Percentiles rank a stretch among this genome's conserved stretches.
phyloP scores from a whole-genome alignment of 2,888 invertebrate species.

The Hoplodrina ambigua region DNA sequence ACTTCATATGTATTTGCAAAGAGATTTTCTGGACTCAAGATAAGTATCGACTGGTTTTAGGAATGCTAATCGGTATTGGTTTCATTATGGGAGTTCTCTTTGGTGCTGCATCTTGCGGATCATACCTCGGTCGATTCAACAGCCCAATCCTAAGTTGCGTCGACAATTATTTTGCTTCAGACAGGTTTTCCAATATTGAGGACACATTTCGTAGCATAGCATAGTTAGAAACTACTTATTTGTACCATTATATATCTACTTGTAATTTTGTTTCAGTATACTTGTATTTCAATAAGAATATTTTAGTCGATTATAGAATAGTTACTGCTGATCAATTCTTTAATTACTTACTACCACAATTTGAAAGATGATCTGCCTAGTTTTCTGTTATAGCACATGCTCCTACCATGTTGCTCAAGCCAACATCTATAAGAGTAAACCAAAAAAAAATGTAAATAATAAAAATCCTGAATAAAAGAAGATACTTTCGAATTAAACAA shows the following conservation, averaged over 20 bases:
- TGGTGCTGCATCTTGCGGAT: slow-evolving; percentile 83
- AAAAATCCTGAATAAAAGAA: too few species aligned
- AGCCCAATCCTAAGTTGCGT: slow-evolving; percentile 83
- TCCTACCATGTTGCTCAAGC: too few species aligned
- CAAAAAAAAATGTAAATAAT: too few species aligned
- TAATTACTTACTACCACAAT: slow-evolving; percentile 1
- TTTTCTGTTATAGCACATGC: too few species aligned
- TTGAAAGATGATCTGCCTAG: neutral
- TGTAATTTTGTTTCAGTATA: slow-evolving; percentile 18
- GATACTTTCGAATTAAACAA: too few species aligned
- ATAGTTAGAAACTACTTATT: slow-evolving; percentile 53
- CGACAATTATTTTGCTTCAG: slow-evolving; percentile 79
- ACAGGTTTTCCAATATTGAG: slow-evolving; percentile 69
- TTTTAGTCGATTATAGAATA: slow-evolving; percentile 50
- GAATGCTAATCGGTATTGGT: slow-evolving; percentile 65
- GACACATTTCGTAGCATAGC: slow-evolving; percentile 76
- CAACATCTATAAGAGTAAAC: too few species aligned
- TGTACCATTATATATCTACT: slow-evolving; percentile 10
- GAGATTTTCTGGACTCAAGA: slow-evolving; percentile 74
- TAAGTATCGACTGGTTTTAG: slow-evolving; percentile 70
- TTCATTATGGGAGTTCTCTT: slow-evolving; percentile 79
- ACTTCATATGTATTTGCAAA: slow-evolving; percentile 77
- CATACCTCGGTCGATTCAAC: slow-evolving; percentile 78
- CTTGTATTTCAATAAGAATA: slow-evolving; percentile 49
- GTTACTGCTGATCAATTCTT: neutral